Evolutionary conservation across 2,888 invertebrate species (phyloP), one percentile per base, ranked within the genome.

Genomic region (Lasiommata megera): DNA sequence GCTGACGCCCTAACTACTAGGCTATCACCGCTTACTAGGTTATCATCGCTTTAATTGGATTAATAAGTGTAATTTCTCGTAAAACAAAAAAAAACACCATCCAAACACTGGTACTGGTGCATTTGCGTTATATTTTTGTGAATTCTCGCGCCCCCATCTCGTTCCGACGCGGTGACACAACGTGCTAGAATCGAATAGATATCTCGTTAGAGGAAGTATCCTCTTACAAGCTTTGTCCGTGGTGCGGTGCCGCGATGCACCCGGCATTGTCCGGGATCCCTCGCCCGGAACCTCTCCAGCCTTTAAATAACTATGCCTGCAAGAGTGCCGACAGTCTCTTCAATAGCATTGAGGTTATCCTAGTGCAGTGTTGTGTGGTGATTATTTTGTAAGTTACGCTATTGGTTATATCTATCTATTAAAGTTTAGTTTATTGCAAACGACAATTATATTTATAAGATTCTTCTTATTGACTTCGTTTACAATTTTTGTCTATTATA

Each of bases 201-300:
- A 81, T 79, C 76, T 83, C 85, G 89, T 86, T 80, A 79, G 76
- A 84, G 86, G 88, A 87, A 88, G 84, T 89, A 88, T 89, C 88
- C 72, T 72, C 83, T 89, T 88, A 85, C 89, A 73, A 62, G 76
- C 84, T 84, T 88, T 89, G 88, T 88, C 72, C 72, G 71, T 65
- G 73, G 67, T 69, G 71, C 70, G 77, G 75, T 76, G 72, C 68
- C 67, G 69, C 69, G 71, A 84, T 83, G 85, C 83, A 79, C 70
- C 71, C 74, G 64, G 67, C 78, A 87, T 89, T 88, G 88, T 88
- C 73, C 76, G 55, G 76, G 73, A 61, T 67, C 73, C 77, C 67
- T 82, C 73, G 79, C 74, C 81, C 80, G 89, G 79, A 88, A 88
- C 88, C 74, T 62, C 75, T 71, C 66, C 63, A 52, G 66, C 74